Evolutionary conservation across 1,140 invertebrate species (phyloP).

Genomic region (Sinonovacula constricta): DNA sequence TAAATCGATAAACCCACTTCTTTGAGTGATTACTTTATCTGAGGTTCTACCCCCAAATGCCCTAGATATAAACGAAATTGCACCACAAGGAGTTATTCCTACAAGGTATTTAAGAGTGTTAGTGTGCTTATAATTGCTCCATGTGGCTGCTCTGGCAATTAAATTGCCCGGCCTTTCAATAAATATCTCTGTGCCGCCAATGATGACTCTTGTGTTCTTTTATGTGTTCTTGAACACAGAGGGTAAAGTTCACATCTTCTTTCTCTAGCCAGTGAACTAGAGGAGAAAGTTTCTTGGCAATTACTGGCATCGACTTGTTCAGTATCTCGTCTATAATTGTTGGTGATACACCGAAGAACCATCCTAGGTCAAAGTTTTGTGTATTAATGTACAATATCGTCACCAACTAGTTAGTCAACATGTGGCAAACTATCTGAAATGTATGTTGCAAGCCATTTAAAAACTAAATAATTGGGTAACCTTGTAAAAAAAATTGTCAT

Average conservation of each 20-base stretch:
- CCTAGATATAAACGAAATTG: slow-evolving; percentile 76
- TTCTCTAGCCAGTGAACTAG: slow-evolving; percentile 19
- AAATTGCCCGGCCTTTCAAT: slow-evolving; percentile 28
- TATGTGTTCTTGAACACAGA: no score
- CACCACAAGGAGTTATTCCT: slow-evolving; percentile 75
- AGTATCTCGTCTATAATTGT: background rate
- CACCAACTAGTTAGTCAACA: background rate
- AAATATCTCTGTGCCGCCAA: slow-evolving; percentile 47
- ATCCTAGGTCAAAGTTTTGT: slow-evolving; percentile 12
- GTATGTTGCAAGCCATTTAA: slow-evolving; percentile 3
- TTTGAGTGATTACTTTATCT: slow-evolving; percentile 73
- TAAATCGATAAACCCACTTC: slow-evolving; percentile 73
- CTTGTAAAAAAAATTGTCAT: no score
- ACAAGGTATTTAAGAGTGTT: slow-evolving; percentile 76
- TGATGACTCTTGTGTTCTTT: slow-evolving; percentile 21
- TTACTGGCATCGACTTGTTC: background rate
- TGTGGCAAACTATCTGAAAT: background rate
- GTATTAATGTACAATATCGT: slow-evolving; percentile 13
- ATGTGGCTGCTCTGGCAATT: slow-evolving; percentile 11
- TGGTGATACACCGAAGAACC: background rate
- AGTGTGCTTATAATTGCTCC: slow-evolving; percentile 74
- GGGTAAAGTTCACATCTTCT: slow-evolving; percentile 3
- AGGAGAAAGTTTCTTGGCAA: slow-evolving; percentile 8
- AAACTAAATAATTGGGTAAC: slow-evolving; percentile 5
- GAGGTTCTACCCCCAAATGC: slow-evolving; percentile 74